Evolutionary conservation across 2,113 vertebrate species (phyloP).

Genomic region (Grallaria varia): DNA sequence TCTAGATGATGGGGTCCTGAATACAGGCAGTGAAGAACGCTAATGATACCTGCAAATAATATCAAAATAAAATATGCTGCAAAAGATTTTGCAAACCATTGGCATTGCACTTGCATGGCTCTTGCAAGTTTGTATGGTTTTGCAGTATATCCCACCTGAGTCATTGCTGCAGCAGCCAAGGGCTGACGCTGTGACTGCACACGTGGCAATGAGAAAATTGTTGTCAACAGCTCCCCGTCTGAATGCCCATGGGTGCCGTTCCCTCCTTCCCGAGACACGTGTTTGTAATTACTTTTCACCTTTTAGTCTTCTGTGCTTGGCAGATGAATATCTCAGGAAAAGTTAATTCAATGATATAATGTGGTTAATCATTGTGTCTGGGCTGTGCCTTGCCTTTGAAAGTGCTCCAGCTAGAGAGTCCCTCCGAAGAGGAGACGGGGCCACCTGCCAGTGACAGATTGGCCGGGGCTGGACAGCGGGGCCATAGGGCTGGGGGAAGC

Average conservation of each 20-base stretch:
- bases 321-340: slow-evolving; percentile 27
- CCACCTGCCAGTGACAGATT: background rate
- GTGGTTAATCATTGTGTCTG: background rate
- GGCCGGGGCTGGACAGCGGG: background rate
- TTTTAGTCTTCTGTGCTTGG: background rate
- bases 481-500: background rate
- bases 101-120: background rate
- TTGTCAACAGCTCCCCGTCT: background rate
- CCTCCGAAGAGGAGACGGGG: background rate
- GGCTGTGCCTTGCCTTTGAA: background rate
- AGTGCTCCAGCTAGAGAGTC: background rate
- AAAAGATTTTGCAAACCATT: background rate
- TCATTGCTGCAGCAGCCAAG: background rate
- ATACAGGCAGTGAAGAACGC: background rate
- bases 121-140: background rate
- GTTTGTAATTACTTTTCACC: slow-evolving; percentile 41
- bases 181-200: background rate
- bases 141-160: background rate
- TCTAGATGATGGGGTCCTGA: background rate
- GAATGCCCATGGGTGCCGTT: background rate
- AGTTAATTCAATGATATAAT: slow-evolving; percentile 42
- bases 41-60: background rate
- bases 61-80: background rate
- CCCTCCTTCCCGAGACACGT: background rate
- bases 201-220: background rate